Base-by-base conservation (phyloP, 2,888 invertebrate genomes). In the Caenorhabditis sp. region DNA sequence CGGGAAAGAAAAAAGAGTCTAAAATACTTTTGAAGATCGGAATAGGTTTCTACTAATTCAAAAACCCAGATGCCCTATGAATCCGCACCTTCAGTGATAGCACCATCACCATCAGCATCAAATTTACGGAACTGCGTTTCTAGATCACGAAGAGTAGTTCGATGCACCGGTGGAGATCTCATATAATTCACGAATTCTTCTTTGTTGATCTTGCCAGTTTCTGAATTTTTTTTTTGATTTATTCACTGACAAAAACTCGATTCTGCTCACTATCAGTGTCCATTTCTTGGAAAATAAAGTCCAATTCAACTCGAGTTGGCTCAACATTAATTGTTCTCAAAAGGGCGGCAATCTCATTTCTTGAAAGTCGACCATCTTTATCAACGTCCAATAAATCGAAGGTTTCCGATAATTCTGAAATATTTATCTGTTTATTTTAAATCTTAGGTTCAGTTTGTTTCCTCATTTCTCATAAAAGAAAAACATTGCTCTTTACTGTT, bases 231-330 rank as follows among this genome's bases (percentile, higher is more conserved):
- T 12, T 20, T 14, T 50, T 50, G 5, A 14, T 50, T 50, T 20
- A n/a, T n/a, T n/a, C n/a, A n/a, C n/a, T 50, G 50, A 14, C 5
- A 10, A 5, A 50, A 50, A n/a, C 50, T 36, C 10, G 7, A 36
- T 5, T 43, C 17, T 23, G 72, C 79, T 76, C 59, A 86, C 86
- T 79, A 56, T 86, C 79, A 23, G 74, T 70, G 54, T 87, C 86
- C 82, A 87, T 85, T 74, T 86, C 86, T 43, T 80, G 75, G 59
- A 86, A 86, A 56, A 86, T 84, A 69, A 86, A 87, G 65, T 86
- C 84, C 36, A 86, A 59, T 67, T 86, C 86, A n/a, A 77, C 81
- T 25, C 85, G 74, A 25, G 84, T 85, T 50, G 86, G 85, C 54
- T 86, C 86, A 12, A 84, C 83, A 49, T 86, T 84, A 50, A 84